phyloP scores from a whole-genome alignment of 1,140 invertebrate genomes.

The Sinonovacula constricta region DNA sequence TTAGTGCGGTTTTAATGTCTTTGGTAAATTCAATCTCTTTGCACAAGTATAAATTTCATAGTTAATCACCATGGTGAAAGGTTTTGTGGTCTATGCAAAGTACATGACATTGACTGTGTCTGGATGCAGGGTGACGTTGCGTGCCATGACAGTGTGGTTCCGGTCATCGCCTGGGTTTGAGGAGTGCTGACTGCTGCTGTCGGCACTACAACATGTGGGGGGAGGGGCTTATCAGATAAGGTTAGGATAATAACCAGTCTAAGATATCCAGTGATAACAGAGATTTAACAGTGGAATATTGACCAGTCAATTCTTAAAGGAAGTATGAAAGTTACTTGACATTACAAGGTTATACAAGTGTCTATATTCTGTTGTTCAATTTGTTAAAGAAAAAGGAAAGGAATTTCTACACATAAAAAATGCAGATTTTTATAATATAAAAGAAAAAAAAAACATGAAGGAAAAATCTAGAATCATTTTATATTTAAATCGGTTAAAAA shows the following conservation, averaged over 20 bases:
- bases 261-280: background rate
- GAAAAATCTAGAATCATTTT: no score
- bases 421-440: no score
- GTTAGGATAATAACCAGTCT: background rate
- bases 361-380: no score
- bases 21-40: no score
- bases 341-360: background rate
- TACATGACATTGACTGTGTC: constrained; percentile 99
- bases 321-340: background rate
- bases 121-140: constrained; percentile 98
- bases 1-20: no score
- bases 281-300: constrained; percentile 11
- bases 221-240: background rate
- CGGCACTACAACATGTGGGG: constrained; percentile 81
- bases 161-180: constrained; percentile 98
- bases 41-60: no score
- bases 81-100: constrained; percentile 90
- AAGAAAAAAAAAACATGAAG: no score
- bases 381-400: no score
- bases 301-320: background rate
- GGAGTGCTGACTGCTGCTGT: constrained; percentile 98
- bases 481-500: no score
- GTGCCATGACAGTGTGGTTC: constrained; percentile 97
- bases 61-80: no score
- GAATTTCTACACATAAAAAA: no score